phyloP scores from a whole-genome alignment of 2,888 invertebrate species.

The Hemistola chrysoprasaria region DNA sequence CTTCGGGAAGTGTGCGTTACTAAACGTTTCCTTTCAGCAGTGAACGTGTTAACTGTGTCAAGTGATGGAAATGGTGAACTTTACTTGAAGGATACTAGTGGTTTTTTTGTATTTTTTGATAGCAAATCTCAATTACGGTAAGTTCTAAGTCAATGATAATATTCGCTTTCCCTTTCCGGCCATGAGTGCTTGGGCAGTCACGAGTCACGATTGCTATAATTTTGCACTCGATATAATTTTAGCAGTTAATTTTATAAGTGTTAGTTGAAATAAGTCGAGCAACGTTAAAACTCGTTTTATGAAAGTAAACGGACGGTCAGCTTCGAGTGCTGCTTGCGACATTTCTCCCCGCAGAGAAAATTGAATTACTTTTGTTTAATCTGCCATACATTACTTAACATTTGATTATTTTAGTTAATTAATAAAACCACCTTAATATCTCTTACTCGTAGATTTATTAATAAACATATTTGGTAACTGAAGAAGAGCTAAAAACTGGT shows the following conservation, averaged over 20 bases:
- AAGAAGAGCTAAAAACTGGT: no score
- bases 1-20: constrained; percentile 66
- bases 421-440: no score
- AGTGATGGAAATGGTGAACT: constrained; percentile 78
- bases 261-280: constrained; percentile 34
- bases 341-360: constrained; percentile 58
- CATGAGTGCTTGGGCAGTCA: constrained; percentile 73
- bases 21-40: constrained; percentile 48
- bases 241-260: constrained; percentile 39
- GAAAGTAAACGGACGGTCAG: constrained; percentile 57
- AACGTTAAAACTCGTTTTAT: constrained; percentile 58
- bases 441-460: no score
- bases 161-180: constrained; percentile 75
- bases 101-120: constrained; percentile 50
- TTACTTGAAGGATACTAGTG: constrained; percentile 67
- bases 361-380: constrained; percentile 39
- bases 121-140: constrained; percentile 57
- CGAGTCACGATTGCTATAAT: constrained; percentile 54
- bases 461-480: no score
- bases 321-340: constrained; percentile 44
- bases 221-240: constrained; percentile 50
- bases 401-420: constrained; percentile 3
- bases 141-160: constrained; percentile 64
- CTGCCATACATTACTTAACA: constrained; percentile 32
- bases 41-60: constrained; percentile 66